phyloP scores from a whole-genome alignment of 2,113 vertebrate genomes.

The Notarius lentiginosus region DNA sequence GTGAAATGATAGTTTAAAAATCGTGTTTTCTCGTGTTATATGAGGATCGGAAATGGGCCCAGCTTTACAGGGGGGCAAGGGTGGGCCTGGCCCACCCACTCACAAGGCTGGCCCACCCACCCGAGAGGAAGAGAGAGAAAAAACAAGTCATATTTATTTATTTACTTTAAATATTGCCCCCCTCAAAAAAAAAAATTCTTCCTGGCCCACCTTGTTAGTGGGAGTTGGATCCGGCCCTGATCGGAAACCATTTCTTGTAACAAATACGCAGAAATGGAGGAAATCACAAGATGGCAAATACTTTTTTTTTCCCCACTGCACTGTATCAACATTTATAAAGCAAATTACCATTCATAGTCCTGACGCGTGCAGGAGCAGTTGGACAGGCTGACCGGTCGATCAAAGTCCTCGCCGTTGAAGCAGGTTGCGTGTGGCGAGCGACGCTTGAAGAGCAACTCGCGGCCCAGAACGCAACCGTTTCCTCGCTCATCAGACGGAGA shows the following conservation, averaged over 20 bases:
- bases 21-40: background rate
- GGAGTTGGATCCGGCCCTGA: too few species aligned
- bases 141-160: too few species aligned
- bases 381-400: constrained; percentile 85
- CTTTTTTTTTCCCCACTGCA: background rate
- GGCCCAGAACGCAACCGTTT: constrained; percentile 89
- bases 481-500: constrained; percentile 93
- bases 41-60: background rate
- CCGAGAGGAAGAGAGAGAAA: too few species aligned
- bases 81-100: too few species aligned
- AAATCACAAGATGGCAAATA: background rate
- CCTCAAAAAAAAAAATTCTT: too few species aligned
- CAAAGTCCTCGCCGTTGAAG: constrained; percentile 96
- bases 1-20: background rate
- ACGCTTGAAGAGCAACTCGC: constrained; percentile 89
- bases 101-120: too few species aligned
- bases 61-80: too few species aligned
- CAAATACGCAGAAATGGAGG: background rate
- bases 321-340: background rate
- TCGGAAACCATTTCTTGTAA: background rate
- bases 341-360: constrained; percentile 91
- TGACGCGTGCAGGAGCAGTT: constrained; percentile 96
- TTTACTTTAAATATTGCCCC: too few species aligned
- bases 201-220: too few species aligned
- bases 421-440: constrained; percentile 92